Evolutionary conservation across 2,888 invertebrate genomes (phyloP).

Genomic region (Nomada fabriciana): DNA sequence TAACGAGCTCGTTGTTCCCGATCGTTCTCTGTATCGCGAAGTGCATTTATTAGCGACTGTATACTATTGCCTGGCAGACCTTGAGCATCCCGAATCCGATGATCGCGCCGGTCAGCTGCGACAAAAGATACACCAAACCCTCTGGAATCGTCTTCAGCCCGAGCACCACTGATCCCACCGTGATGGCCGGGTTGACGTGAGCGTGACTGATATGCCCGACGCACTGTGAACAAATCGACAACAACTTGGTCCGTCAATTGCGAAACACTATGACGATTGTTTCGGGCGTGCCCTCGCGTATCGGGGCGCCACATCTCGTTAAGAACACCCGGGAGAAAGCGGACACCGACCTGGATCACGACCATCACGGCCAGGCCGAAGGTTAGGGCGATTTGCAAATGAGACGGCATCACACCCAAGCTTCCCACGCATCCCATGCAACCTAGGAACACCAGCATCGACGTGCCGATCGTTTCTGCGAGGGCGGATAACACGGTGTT

Average conservation of each 20-base stretch:
- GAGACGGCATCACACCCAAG: conserved; percentile 70
- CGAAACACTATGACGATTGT: too few species aligned
- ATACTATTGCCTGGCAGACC: conserved; percentile 70
- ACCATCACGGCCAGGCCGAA: conserved; percentile 83
- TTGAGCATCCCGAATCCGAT: conserved; percentile 82
- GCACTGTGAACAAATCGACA: conserved; percentile 74
- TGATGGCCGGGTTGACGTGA: conserved; percentile 84
- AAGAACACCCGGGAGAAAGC: too few species aligned
- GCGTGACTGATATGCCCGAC: conserved; percentile 84
- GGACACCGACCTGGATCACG: conserved; percentile 81
- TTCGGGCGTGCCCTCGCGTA: too few species aligned
- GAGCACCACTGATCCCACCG: conserved; percentile 80
- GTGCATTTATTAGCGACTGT: neutral
- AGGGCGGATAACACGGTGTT: conserved; percentile 75
- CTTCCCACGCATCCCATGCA: conserved; percentile 81
- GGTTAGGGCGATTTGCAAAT: conserved; percentile 79
- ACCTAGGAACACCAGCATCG: conserved; percentile 80
- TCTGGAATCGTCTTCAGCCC: conserved; percentile 80
- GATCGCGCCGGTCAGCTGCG: conserved; percentile 80
- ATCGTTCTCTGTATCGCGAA: neutral
- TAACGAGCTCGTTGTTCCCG: neutral
- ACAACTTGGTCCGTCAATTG: too few species aligned
- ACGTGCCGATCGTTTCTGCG: conserved; percentile 82
- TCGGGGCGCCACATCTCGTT: too few species aligned
- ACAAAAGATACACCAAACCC: conserved; percentile 79